Base-by-base conservation (phyloP, 2,797 vertebrate genomes). In the Garrulus glandarius region DNA sequence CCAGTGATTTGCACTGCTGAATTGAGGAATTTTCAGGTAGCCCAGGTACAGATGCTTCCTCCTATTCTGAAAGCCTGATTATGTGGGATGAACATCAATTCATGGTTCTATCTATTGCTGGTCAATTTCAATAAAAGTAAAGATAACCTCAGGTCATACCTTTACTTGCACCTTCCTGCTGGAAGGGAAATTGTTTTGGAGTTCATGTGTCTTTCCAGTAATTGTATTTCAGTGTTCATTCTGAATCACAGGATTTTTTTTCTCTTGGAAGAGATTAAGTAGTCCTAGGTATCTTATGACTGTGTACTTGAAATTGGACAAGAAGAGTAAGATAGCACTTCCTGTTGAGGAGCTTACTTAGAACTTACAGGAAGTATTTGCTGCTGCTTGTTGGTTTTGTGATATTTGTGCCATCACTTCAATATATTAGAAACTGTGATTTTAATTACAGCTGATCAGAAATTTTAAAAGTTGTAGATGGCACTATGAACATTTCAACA, bases 301-400 rank as follows among this genome's bases (percentile, higher is more conserved):
- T 0, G 0, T 30, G 2, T 52, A 47, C 24, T 23, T 61, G 74
- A 84, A 81, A 53, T 60, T 6, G 1, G 49, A 24, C 65, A 43
- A 29, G 29, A 77, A 30, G 21, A 34, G 6, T 53, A 60, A 68
- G 50, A 19, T 49, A 44, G n/a, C 9, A 10, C 22, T 69, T 74
- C n/a, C 15, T 59, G 20, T 69, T 63, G 24, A 57, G 47, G 30
- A 55, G 22, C 47, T 72, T 1, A 2, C n/a, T 52, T 69, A 9
- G 5, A 46, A 53, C 14, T 71, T 78, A 9, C 5, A 43, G n/a
- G 26, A 43, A 52, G 47, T 72, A n/a, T 29, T 52, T 46, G 9
- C 12, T 82, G 12, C 10, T 87, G 17, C 3, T 0, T 36, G 24
- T 55, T 65, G 23, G 2, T 71, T 92, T 65, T n/a, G 34, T 76